Conservation (phyloP, 2,888 invertebrate genomes). For the Drosophila vallismaia region DNA sequence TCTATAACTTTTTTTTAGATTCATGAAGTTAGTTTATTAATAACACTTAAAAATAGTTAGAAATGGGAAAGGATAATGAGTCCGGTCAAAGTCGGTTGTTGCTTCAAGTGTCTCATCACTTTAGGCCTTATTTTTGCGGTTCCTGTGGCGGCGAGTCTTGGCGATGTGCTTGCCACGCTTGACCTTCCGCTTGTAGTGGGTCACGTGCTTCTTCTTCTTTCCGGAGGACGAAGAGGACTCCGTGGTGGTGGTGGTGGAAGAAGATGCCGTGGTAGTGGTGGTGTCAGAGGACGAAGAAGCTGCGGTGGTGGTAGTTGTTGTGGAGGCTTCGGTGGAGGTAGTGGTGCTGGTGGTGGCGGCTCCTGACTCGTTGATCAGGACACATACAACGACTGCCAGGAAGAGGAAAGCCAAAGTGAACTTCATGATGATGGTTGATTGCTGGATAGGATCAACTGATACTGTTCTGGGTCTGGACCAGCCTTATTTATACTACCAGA, state of each 20-base stretch:
- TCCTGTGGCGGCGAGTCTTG: neutral
- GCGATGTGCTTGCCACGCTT: constrained; percentile 7
- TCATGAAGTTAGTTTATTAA: neutral
- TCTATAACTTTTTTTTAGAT: neutral
- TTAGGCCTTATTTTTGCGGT: no score
- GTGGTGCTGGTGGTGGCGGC: neutral
- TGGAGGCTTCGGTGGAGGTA: neutral
- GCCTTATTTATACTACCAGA: neutral
- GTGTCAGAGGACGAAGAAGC: neutral
- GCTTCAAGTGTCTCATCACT: no score
- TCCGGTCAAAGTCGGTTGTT: neutral
- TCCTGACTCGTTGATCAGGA: neutral
- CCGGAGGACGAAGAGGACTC: neutral
- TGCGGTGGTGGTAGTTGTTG: neutral
- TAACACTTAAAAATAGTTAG: neutral
- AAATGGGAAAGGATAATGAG: neutral
- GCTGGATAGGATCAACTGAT: constrained; percentile 7
- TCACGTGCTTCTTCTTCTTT: neutral
- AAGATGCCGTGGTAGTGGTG: neutral
- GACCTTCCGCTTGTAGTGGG: constrained; percentile 1
- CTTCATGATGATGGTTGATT: constrained; percentile 4
- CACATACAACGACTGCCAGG: neutral
- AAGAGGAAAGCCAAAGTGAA: neutral
- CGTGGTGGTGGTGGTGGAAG: constrained; percentile 8
- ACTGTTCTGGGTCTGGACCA: neutral